phyloP scores from a whole-genome alignment of 2,888 invertebrate genomes.

The Neocrepidodera transversa region DNA sequence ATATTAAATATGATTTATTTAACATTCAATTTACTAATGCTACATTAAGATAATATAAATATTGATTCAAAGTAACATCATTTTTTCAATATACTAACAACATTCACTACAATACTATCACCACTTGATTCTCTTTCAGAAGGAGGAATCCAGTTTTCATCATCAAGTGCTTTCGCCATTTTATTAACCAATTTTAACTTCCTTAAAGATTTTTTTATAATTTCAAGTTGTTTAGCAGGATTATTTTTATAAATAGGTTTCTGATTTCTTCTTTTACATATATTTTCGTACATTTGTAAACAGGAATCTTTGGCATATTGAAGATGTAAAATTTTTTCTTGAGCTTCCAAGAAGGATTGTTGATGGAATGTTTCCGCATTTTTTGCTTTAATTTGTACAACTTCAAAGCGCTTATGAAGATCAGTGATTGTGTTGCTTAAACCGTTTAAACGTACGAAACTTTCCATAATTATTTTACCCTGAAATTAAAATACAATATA shows the following conservation, averaged over 20 bases:
- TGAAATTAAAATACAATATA: background rate
- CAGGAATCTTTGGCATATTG: conserved; percentile 17
- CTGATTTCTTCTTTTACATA: conserved; percentile 10
- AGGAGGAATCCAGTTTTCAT: background rate
- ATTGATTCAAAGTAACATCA: no score
- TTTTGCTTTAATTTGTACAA: background rate
- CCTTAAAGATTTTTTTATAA: conserved; percentile 13
- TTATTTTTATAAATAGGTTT: conserved; percentile 4
- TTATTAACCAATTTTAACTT: conserved; percentile 13
- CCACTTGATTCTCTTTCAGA: conserved; percentile 9
- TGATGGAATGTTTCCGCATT: conserved; percentile 13
- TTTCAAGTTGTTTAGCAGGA: conserved; percentile 6
- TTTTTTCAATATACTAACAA: no score
- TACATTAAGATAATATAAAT: no score
- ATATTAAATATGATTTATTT: no score
- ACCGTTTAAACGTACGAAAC: conserved; percentile 9
- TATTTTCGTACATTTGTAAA: conserved; percentile 14
- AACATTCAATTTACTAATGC: no score
- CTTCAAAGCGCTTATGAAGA: conserved; percentile 9
- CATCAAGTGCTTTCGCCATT: conserved; percentile 1
- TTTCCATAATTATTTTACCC: conserved; percentile 18
- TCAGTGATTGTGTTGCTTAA: conserved; percentile 14
- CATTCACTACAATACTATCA: conserved; percentile 11
- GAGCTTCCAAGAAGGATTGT: conserved; percentile 7
- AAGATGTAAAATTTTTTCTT: conserved; percentile 11